Conservation (phyloP, 2,797 vertebrate species). For the Artibeus jamaicensis region DNA sequence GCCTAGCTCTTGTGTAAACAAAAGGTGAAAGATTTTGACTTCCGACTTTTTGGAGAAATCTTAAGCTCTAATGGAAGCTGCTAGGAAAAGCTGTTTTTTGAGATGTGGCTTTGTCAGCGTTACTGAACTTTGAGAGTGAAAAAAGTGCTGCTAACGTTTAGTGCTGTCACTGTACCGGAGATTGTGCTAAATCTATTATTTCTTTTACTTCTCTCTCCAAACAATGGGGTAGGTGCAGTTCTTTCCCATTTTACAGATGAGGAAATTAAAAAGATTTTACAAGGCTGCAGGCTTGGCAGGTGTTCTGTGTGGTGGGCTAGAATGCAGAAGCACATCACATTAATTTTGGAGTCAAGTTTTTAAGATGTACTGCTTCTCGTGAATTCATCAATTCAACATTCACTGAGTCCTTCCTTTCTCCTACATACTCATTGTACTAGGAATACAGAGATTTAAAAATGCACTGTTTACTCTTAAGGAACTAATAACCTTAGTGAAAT, state of each 20-base stretch:
- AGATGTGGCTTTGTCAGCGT: not conserved
- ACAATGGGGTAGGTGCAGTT: not conserved
- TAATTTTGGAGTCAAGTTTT: not conserved
- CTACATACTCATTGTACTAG: not conserved
- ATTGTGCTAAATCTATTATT: not conserved
- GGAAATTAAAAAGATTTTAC: not conserved
- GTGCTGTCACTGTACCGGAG: not conserved
- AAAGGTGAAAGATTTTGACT: slow-evolving; percentile 17
- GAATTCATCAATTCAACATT: not conserved
- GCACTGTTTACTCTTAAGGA: not conserved
- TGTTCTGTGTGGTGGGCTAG: not conserved
- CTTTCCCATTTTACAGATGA: slow-evolving; percentile 37
- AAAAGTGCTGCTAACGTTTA: not conserved
- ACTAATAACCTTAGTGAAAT: not conserved
- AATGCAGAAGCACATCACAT: not conserved
- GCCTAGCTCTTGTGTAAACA: not conserved
- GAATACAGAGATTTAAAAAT: slow-evolving; percentile 18
- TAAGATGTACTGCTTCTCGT: not conserved
- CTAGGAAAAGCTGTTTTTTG: not conserved
- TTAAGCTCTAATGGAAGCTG: not conserved
- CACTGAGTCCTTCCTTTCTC: not conserved
- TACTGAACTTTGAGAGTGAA: slow-evolving; percentile 15
- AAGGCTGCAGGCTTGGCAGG: not conserved
- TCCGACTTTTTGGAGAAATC: not conserved
- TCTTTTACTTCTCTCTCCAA: not conserved